These are phyloP conservation scores for Phortica magna DNA, from an alignment of 2,888 invertebrate species.

Conservation along the genomic window DNA sequence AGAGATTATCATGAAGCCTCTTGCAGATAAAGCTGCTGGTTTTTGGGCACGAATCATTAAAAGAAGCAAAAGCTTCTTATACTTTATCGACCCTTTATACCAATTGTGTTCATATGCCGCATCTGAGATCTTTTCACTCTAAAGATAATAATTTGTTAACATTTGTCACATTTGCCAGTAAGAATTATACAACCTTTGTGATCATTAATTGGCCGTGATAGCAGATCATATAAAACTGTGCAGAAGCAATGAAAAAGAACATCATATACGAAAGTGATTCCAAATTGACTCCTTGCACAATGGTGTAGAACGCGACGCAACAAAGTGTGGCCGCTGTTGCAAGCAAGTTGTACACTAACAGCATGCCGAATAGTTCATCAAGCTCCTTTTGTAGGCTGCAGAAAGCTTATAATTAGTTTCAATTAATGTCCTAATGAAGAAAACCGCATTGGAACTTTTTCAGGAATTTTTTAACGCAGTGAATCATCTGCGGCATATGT, in stretches of 20 bases:
- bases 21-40: not conserved
- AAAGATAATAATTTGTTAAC: not conserved
- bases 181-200: not conserved
- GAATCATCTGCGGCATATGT: not conserved
- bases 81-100: conserved; percentile 6
- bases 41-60: conserved; percentile 1
- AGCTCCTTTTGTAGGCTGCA: conserved; percentile 22
- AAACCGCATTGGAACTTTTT: not conserved
- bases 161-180: not conserved
- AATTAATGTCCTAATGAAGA: not conserved
- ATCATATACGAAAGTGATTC: conserved; percentile 1
- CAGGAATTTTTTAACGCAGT: not conserved
- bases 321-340: conserved; percentile 41
- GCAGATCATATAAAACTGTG: conserved; percentile 43
- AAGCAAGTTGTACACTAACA: conserved; percentile 44
- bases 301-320: conserved; percentile 39
- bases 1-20: not conserved
- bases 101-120: conserved; percentile 8
- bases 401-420: conserved; percentile 24
- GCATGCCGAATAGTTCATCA: conserved; percentile 36
- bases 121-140: not conserved
- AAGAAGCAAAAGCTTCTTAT: not conserved
- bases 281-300: conserved; percentile 27
- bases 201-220: conserved; percentile 39
- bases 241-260: conserved; percentile 37